Percentiles rank a stretch among this genome's conserved stretches.
These are phyloP conservation scores for Psittacara wagleri DNA, from an alignment of 2,113 vertebrate genomes.

Conservation along the genomic window DNA sequence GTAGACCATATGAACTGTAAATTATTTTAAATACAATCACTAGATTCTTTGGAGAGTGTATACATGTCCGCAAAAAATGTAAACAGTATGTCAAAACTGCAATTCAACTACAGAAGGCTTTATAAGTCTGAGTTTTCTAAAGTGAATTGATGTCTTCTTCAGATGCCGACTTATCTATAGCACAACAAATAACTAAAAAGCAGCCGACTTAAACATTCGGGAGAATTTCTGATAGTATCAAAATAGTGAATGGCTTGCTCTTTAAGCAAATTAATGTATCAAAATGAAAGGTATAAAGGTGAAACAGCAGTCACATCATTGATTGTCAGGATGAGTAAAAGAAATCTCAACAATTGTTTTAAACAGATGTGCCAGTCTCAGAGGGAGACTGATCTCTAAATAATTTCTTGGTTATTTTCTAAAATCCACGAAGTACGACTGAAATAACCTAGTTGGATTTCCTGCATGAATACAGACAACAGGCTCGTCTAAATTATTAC, in stretches of 20 bases:
- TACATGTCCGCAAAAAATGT: background rate
- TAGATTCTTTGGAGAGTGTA: background rate
- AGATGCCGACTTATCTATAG: background rate
- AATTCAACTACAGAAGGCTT: background rate
- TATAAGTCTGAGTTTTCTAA: background rate
- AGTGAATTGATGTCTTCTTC: background rate
- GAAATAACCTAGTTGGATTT: background rate
- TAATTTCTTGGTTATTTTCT: background rate
- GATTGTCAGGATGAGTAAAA: background rate
- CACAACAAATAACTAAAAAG: background rate
- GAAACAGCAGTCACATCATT: background rate
- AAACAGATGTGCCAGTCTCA: background rate
- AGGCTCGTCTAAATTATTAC: background rate
- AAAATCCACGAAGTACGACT: background rate
- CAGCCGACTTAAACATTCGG: background rate
- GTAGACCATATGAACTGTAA: background rate
- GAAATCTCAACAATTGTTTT: background rate
- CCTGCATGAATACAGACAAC: background rate
- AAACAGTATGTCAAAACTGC: background rate
- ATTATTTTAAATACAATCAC: background rate
- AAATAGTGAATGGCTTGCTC: background rate
- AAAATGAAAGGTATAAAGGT: background rate
- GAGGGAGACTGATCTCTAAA: background rate
- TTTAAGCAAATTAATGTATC: background rate
- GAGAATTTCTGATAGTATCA: background rate